These are phyloP conservation scores for Diglossa cyanea DNA, from an alignment of 2,797 vertebrate genomes.

Conservation along the genomic window DNA sequence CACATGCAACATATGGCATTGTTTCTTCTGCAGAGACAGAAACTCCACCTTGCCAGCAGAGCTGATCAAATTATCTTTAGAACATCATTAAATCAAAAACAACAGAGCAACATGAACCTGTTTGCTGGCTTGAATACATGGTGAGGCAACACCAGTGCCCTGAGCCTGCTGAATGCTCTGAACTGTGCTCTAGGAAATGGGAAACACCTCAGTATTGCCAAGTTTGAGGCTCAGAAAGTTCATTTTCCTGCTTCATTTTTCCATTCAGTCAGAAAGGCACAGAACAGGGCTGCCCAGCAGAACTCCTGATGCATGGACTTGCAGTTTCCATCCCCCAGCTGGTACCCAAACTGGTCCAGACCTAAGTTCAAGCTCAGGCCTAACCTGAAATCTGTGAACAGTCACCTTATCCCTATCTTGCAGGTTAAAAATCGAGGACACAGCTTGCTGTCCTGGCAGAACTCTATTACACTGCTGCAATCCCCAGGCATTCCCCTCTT, in stretches of 20 bases:
- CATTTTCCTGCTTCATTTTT: too few species aligned
- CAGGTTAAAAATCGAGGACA: slow-evolving; percentile 66
- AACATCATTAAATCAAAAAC: background rate
- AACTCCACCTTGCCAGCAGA: background rate
- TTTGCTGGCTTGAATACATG: background rate
- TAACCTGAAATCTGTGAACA: background rate
- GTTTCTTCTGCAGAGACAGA: background rate
- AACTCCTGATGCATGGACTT: background rate
- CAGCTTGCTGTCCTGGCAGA: slow-evolving; percentile 1
- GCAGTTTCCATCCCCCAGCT: background rate
- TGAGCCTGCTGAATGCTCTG: background rate
- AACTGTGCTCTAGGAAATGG: background rate
- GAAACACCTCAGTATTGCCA: background rate
- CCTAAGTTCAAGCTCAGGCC: background rate
- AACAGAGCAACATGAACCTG: background rate
- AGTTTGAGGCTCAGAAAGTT: background rate
- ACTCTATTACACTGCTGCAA: slow-evolving; percentile 47
- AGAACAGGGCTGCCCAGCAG: background rate
- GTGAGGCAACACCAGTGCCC: background rate
- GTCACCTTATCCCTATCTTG: slow-evolving; percentile 53
- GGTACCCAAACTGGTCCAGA: background rate
- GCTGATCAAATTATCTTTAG: background rate
- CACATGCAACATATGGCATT: background rate
- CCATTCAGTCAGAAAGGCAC: background rate
- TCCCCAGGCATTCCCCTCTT: slow-evolving; percentile 45